Base-by-base conservation (phyloP, 1,140 invertebrate genomes). In the Drosophila suzukii region DNA sequence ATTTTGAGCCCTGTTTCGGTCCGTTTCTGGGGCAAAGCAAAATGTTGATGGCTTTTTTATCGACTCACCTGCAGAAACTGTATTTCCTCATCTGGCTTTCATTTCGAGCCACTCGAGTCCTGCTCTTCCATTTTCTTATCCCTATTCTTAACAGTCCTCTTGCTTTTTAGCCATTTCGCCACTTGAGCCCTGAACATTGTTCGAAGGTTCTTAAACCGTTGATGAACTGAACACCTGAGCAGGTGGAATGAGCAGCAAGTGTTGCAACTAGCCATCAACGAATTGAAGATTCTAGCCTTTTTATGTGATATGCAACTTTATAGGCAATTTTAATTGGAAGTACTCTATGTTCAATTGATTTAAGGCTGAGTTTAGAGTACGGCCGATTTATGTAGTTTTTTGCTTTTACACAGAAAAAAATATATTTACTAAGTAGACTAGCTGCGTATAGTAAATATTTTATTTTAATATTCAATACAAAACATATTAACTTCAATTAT, bases 11-110 rank as follows among this genome's bases (percentile, higher is more conserved):
- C 38, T n/a, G 36, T 39, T 70, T 43, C 63, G 15, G 7, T 30
- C 47, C 17, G 67, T 73, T 73, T 73, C 39, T 72, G 55, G 62
- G 53, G 36, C 60, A 85, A 72, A 34, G 71, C 68, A 61, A 75
- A 83, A 83, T 70, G 81, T 74, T 85, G 81, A 84, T 84, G 73
- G 77, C 51, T 61, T 63, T 84, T 86, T 85, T 85, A 81, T 86
- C 72, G 74, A 81, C 74, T 74, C 78, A 73, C 81, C 81, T 85
- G 81, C 66, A 84, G 67, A 39, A 74, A 76, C 73, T 73, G 81
- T 73, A 55, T 58, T 77, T 80, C 58, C 24, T 65, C 46, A 72
- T 68, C 58, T 82, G 44, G 55, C 41, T 78, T 58, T 58, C 44
- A 58, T 72, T 84, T 75, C 34, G 55, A 63, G 57, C 60, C 15